These are phyloP conservation scores for Dryomyza anilis DNA, from an alignment of 2,888 invertebrate genomes.

Conservation along the genomic window DNA sequence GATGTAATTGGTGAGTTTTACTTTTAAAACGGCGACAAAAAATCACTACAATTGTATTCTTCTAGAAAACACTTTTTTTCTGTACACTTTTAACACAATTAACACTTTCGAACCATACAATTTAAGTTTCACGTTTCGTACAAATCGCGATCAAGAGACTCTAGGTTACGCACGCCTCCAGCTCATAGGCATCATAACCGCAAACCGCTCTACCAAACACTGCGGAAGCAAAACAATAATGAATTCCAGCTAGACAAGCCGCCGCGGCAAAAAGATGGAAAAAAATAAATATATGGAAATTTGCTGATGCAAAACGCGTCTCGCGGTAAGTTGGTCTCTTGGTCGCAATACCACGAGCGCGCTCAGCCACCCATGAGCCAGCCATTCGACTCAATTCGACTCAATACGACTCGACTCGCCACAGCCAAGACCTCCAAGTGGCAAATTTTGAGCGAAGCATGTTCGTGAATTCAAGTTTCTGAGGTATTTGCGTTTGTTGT, in stretches of 20 bases:
- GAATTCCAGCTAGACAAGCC: constrained; percentile 31
- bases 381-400: neutral
- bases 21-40: too few relatives aligned
- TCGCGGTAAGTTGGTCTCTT: neutral
- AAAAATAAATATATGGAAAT: constrained; percentile 37
- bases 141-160: neutral
- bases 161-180: neutral
- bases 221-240: constrained; percentile 38
- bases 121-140: neutral
- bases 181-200: constrained; percentile 32
- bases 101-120: neutral
- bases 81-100: neutral
- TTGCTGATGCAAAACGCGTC: constrained; percentile 50
- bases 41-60: neutral
- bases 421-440: neutral
- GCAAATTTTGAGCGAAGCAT: constrained; percentile 5
- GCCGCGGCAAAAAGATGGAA: constrained; percentile 26
- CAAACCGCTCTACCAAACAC: constrained; percentile 38
- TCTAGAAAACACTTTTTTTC: neutral
- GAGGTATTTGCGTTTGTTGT: neutral
- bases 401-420: neutral
- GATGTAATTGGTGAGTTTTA: too few relatives aligned
- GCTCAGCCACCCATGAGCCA: constrained; percentile 15
- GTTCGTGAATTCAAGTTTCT: neutral
- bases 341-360: constrained; percentile 13